These are phyloP conservation scores for Okamejei kenojei DNA, from an alignment of 2,797 vertebrate species.

Conservation along the genomic window DNA sequence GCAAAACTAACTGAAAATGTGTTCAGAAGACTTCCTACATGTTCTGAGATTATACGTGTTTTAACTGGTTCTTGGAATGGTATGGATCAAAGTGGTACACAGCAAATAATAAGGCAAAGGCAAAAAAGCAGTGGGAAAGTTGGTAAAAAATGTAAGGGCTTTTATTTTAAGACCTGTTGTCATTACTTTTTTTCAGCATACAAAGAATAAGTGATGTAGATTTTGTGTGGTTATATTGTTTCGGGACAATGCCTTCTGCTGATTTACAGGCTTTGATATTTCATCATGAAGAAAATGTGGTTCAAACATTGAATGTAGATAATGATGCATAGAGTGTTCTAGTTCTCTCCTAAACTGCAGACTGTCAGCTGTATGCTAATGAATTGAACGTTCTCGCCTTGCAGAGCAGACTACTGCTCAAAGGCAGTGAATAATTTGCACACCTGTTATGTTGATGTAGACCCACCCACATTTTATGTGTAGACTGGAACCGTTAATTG, in stretches of 20 bases:
- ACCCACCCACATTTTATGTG: constrained; percentile 47
- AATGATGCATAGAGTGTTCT: constrained; percentile 45
- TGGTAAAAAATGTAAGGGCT: neutral
- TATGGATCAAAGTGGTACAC: neutral
- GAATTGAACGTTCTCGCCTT: constrained; percentile 60
- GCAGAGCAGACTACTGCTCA: constrained; percentile 50
- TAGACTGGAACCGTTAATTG: constrained; percentile 58
- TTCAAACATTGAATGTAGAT: constrained; percentile 46
- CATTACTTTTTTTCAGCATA: neutral
- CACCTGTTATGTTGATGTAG: constrained; percentile 73
- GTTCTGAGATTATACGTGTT: neutral
- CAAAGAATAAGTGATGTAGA: neutral
- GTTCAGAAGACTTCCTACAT: neutral
- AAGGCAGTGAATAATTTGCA: constrained; percentile 83
- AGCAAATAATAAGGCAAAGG: neutral
- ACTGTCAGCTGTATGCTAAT: constrained; percentile 89
- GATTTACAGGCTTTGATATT: constrained; percentile 53
- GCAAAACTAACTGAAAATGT: neutral
- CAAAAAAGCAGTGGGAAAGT: neutral
- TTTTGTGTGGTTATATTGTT: neutral
- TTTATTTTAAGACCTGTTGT: neutral
- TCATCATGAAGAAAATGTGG: constrained; percentile 53
- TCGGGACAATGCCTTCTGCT: neutral
- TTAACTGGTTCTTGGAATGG: neutral
- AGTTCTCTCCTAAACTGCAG: constrained; percentile 54